A percentile compares a stretch with the other conserved stretches of the same genome.
Conservation (phyloP, 2,888 invertebrate genomes). For the Pachydiplax longipennis region DNA sequence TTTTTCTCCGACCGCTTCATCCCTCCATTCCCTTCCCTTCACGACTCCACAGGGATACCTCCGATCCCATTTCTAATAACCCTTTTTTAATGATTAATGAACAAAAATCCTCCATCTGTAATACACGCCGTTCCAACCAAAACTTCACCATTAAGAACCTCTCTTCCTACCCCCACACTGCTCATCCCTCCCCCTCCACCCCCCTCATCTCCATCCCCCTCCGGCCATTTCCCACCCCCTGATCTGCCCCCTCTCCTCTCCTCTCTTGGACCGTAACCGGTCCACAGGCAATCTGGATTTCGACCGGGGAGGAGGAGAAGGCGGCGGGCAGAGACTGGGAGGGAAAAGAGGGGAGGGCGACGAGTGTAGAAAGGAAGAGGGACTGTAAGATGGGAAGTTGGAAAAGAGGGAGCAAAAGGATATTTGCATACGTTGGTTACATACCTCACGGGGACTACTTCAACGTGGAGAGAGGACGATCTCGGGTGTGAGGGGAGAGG, state of each 20-base stretch:
- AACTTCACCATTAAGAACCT: slow-evolving; percentile 32
- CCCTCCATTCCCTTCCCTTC: neutral
- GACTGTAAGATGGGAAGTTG: neutral
- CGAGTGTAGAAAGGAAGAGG: neutral
- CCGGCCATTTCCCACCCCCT: slow-evolving; percentile 19
- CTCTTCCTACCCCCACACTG: slow-evolving; percentile 21
- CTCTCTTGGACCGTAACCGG: slow-evolving; percentile 47
- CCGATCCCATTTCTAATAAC: slow-evolving; percentile 33
- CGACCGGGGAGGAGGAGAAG: slow-evolving; percentile 50
- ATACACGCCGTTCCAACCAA: slow-evolving; percentile 39
- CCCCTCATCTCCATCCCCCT: slow-evolving; percentile 11
- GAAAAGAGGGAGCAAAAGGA: neutral
- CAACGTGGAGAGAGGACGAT: neutral
- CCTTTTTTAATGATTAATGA: slow-evolving; percentile 25
- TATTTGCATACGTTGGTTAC: slow-evolving; percentile 41
- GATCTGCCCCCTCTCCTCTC: slow-evolving; percentile 42
- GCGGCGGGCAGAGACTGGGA: neutral
- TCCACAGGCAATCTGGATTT: slow-evolving; percentile 53
- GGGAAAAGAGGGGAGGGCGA: neutral
- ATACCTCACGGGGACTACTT: slow-evolving; percentile 30
- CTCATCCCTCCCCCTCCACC: slow-evolving; percentile 19
- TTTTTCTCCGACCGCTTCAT: neutral
- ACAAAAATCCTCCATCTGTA: slow-evolving; percentile 28
- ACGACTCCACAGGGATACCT: neutral
- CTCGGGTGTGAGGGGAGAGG: neutral